A percentile compares a stretch with the other conserved stretches of the same genome.
These are phyloP conservation scores for Drosophila melanocephala DNA, from an alignment of 2,888 invertebrate genomes.

Conservation along the genomic window DNA sequence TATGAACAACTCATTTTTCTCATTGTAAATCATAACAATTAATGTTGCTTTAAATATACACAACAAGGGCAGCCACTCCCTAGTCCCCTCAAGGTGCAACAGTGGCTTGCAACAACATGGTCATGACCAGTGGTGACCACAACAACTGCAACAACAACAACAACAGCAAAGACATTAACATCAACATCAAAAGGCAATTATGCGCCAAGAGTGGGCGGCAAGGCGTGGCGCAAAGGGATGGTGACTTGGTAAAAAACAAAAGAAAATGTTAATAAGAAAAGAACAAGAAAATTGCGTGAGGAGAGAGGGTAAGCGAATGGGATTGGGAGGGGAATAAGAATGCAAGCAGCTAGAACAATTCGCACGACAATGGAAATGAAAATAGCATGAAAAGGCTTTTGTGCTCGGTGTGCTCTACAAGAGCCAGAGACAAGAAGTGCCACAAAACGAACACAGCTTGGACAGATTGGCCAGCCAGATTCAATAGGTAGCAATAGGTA, in stretches of 20 bases:
- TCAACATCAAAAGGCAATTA: constrained; percentile 74
- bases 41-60: constrained; percentile 67
- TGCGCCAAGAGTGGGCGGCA: constrained; percentile 43
- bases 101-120: constrained; percentile 34
- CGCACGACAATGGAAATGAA: constrained; percentile 75
- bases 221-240: constrained; percentile 7
- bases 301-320: neutral
- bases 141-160: constrained; percentile 15
- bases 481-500: neutral
- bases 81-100: neutral
- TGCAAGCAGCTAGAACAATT: constrained; percentile 49
- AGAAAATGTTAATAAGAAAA: constrained; percentile 59
- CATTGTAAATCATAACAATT: constrained; percentile 82
- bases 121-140: constrained; percentile 40
- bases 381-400: constrained; percentile 72
- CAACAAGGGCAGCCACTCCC: neutral
- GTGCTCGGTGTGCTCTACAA: constrained; percentile 31
- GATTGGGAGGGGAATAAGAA: neutral
- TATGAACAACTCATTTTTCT: constrained; percentile 63
- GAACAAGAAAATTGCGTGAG: constrained; percentile 50
- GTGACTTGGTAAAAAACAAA: neutral
- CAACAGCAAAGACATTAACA: constrained; percentile 32
- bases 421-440: constrained; percentile 16
- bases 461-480: constrained; percentile 21
- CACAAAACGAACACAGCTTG: constrained; percentile 19